These are phyloP conservation scores for Vultur gryphus DNA, from an alignment of 2,797 vertebrate species.

Conservation along the genomic window DNA sequence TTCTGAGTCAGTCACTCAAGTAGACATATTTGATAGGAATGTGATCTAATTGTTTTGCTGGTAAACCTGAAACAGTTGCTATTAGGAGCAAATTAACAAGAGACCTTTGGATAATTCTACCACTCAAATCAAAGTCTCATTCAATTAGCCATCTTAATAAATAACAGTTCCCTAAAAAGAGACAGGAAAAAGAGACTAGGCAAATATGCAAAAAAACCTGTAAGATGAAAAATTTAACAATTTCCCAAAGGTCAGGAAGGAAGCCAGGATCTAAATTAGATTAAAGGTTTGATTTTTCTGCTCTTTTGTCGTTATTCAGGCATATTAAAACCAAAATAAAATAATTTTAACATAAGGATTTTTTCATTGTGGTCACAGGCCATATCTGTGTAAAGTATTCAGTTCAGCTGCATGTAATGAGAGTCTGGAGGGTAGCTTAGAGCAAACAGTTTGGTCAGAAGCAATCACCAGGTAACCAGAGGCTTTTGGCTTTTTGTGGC, in stretches of 20 bases:
- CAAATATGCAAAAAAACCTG: neutral
- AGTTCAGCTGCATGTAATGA: neutral
- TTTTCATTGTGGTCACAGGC: neutral
- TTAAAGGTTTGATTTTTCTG: neutral
- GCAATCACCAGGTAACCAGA: neutral
- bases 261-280: neutral
- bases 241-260: conserved; percentile 44
- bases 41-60: conserved; percentile 54
- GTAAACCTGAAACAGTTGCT: conserved; percentile 47
- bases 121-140: conserved; percentile 57
- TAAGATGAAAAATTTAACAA: conserved; percentile 15
- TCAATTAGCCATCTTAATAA: conserved; percentile 48
- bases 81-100: conserved; percentile 54
- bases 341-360: neutral
- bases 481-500: neutral
- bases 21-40: conserved; percentile 21
- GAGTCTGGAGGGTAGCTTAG: neutral
- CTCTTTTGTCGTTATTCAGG: neutral
- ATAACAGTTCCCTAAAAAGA: conserved; percentile 37
- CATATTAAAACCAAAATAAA: neutral
- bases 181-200: conserved; percentile 23
- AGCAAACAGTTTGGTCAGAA: neutral
- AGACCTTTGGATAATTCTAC: conserved; percentile 59
- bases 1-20: conserved; percentile 32
- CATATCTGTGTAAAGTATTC: neutral